phyloP scores from a whole-genome alignment of 1,140 invertebrate genomes.

The Drosophila tani region DNA sequence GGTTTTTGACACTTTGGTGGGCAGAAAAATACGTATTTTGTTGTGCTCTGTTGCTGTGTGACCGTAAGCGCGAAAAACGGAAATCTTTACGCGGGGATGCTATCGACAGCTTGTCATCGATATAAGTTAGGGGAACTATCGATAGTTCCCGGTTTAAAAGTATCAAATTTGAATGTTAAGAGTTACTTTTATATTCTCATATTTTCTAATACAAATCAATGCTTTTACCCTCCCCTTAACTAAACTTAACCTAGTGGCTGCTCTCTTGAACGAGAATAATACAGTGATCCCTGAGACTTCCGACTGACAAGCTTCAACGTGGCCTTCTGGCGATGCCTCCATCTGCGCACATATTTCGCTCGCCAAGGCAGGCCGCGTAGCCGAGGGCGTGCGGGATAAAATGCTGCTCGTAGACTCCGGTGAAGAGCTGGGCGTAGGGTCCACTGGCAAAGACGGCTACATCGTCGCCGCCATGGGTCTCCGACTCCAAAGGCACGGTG shows the following conservation, averaged over 20 bases:
- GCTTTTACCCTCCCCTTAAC: slow-evolving; percentile 19
- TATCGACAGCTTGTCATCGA: neutral
- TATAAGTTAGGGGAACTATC: neutral
- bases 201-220: neutral
- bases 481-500: slow-evolving; percentile 85
- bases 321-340: slow-evolving; percentile 41
- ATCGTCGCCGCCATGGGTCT: slow-evolving; percentile 87
- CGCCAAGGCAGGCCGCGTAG: slow-evolving; percentile 88
- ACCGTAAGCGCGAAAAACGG: neutral
- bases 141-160: neutral
- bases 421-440: slow-evolving; percentile 89
- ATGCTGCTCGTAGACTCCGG: slow-evolving; percentile 89
- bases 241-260: slow-evolving; percentile 6
- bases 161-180: neutral
- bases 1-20: slow-evolving; percentile 31
- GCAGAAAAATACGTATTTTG: slow-evolving; percentile 40
- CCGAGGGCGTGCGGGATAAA: slow-evolving; percentile 89
- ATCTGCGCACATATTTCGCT: slow-evolving; percentile 66
- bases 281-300: slow-evolving; percentile 38
- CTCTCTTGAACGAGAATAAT: slow-evolving; percentile 51
- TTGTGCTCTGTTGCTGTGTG: slow-evolving; percentile 33
- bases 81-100: neutral
- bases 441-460: slow-evolving; percentile 88
- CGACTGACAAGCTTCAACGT: slow-evolving; percentile 13
- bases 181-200: neutral